phyloP scores from a whole-genome alignment of 2,797 vertebrate genomes.

The Sebastiscus albofasciatus region DNA sequence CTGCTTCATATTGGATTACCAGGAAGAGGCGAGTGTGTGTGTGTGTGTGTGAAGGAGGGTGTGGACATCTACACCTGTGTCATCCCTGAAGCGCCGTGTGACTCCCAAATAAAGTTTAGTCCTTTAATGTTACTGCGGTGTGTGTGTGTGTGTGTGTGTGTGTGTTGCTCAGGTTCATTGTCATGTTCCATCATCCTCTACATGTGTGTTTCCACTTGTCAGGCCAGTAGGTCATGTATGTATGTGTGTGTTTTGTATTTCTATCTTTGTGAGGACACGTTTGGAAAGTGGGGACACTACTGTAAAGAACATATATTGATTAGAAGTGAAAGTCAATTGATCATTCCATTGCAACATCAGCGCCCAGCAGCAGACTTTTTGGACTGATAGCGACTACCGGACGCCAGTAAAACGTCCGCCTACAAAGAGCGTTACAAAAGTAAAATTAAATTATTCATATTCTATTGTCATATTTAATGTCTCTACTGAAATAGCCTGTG shows the following conservation, averaged over 20 bases:
- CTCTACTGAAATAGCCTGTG: too few species aligned
- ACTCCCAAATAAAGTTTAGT: constrained; percentile 38
- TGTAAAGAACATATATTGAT: background rate
- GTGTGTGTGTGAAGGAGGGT: background rate
- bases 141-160: constrained; percentile 12
- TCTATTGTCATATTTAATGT: too few species aligned
- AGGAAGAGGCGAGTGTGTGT: constrained; percentile 41
- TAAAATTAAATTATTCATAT: rapidly evolving
- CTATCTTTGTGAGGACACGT: background rate
- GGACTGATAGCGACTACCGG: too few species aligned
- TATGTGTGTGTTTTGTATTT: background rate
- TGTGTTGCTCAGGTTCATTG: constrained; percentile 18
- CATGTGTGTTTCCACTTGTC: constrained; percentile 32
- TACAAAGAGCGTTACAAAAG: too few species aligned
- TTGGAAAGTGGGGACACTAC: background rate
- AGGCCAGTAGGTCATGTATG: constrained; percentile 38
- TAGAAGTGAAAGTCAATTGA: too few species aligned
- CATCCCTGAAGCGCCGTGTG: constrained; percentile 29
- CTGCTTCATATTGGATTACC: constrained; percentile 72
- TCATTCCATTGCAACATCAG: too few species aligned
- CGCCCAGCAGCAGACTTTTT: too few species aligned
- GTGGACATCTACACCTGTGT: constrained; percentile 23
- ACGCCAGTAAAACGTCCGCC: too few species aligned
- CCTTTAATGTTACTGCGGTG: background rate
- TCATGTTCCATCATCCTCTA: constrained; percentile 30